Evolutionary conservation across 2,797 vertebrate genomes (phyloP).

Genomic region (Tragelaphus oryx): DNA sequence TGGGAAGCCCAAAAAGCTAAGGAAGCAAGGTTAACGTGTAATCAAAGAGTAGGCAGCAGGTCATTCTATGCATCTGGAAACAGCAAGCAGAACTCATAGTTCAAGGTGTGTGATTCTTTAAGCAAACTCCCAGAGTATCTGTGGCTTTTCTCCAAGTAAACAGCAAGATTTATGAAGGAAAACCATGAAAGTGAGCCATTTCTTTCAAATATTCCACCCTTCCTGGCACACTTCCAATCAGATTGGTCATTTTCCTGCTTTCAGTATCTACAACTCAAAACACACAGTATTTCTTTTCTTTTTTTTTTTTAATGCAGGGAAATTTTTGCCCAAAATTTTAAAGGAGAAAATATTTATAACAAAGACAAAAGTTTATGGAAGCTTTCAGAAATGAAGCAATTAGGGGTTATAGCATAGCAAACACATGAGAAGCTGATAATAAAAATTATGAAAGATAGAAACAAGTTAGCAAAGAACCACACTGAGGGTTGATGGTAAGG

Average conservation of each 20-base stretch:
- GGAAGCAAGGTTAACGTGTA: background rate
- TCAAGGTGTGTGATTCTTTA: background rate
- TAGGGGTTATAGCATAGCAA: background rate
- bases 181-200: constrained; percentile 54
- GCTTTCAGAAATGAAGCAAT: background rate
- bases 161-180: constrained; percentile 55
- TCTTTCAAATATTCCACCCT: constrained; percentile 62
- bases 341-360: background rate
- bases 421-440: background rate
- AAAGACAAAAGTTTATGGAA: background rate
- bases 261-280: background rate
- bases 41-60: background rate
- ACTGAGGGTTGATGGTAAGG: background rate
- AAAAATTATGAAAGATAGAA: background rate
- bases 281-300: background rate
- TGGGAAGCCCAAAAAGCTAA: background rate
- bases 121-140: background rate
- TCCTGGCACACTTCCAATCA: constrained; percentile 57
- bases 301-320: background rate
- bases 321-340: constrained; percentile 6
- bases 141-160: constrained; percentile 49
- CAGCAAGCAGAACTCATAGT: background rate
- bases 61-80: background rate
- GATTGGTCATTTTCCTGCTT: constrained; percentile 56
- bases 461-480: background rate